Evolutionary conservation across 2,797 vertebrate genomes (phyloP).

Genomic region (Esox lucius): DNA sequence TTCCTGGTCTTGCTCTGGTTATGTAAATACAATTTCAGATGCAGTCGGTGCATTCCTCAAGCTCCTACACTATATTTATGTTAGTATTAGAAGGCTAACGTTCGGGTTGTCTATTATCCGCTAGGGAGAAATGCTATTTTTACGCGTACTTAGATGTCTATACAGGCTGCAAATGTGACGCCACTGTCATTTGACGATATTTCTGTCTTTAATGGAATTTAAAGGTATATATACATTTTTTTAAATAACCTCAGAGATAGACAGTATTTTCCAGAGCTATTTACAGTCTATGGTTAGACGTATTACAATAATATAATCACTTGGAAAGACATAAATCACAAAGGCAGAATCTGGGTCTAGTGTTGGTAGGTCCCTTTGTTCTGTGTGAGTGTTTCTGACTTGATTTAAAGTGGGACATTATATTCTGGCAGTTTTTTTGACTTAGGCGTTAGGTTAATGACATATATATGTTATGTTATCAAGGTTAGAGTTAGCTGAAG

Average conservation of each 20-base stretch:
- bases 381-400: slow-evolving; percentile 4
- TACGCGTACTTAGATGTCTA: slow-evolving; percentile 40
- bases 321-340: not conserved
- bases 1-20: slow-evolving; percentile 56
- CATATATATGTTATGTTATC: no score
- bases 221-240: slow-evolving; percentile 56
- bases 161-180: slow-evolving; percentile 26
- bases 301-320: not conserved
- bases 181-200: slow-evolving; percentile 49
- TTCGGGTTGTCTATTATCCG: slow-evolving; percentile 27
- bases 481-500: no score
- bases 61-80: slow-evolving; percentile 45
- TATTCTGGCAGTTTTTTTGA: no score
- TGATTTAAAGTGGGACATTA: no score
- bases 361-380: not conserved
- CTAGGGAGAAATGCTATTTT: slow-evolving; percentile 33
- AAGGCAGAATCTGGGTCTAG: not conserved
- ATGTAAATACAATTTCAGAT: slow-evolving; percentile 57
- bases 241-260: slow-evolving; percentile 58
- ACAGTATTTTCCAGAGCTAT: slow-evolving; percentile 60
- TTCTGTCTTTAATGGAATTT: slow-evolving; percentile 48
- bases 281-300: slow-evolving; percentile 51
- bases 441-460: no score
- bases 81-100: slow-evolving; percentile 36
- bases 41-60: slow-evolving; percentile 29